Percentiles rank a stretch among this genome's conserved stretches.
These are phyloP conservation scores for Ectemnius lituratus DNA, from an alignment of 2,888 invertebrate species.

Conservation along the genomic window DNA sequence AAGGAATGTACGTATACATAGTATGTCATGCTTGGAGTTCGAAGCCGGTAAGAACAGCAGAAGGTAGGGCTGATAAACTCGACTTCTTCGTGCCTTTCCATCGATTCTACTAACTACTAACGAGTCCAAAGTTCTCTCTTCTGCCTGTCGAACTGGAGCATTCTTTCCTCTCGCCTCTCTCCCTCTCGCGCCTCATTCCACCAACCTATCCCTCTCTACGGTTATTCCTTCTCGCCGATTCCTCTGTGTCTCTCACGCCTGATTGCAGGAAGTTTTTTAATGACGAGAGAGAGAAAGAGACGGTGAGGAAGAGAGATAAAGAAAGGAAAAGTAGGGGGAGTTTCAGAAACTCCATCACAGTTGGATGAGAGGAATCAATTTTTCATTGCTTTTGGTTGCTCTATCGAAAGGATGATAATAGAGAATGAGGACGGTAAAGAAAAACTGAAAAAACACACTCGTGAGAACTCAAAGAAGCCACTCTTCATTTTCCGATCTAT, in stretches of 20 bases:
- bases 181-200: conserved; percentile 36
- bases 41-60: conserved; percentile 30
- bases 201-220: conserved; percentile 16
- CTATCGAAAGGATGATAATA: conserved; percentile 56
- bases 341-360: conserved; percentile 63
- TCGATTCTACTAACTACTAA: conserved; percentile 67
- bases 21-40: neutral
- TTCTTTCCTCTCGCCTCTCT: conserved; percentile 39
- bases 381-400: conserved; percentile 66
- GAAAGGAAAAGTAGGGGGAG: conserved; percentile 64
- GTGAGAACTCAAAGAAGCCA: conserved; percentile 18
- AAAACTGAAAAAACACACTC: too few species aligned
- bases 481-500: conserved; percentile 21
- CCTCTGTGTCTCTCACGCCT: conserved; percentile 35
- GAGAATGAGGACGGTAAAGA: neutral
- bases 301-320: too few species aligned
- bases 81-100: conserved; percentile 54
- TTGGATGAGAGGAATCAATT: conserved; percentile 68
- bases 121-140: conserved; percentile 64
- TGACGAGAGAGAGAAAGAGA: conserved; percentile 20
- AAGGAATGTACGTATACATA: too few species aligned
- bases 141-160: conserved; percentile 52
- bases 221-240: conserved; percentile 9
- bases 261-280: conserved; percentile 52
- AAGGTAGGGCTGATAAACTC: conserved; percentile 42